These are phyloP conservation scores for Zoanthus sansibaricus DNA, from an alignment of 92 coral and sea anemone species.

Conservation along the genomic window DNA sequence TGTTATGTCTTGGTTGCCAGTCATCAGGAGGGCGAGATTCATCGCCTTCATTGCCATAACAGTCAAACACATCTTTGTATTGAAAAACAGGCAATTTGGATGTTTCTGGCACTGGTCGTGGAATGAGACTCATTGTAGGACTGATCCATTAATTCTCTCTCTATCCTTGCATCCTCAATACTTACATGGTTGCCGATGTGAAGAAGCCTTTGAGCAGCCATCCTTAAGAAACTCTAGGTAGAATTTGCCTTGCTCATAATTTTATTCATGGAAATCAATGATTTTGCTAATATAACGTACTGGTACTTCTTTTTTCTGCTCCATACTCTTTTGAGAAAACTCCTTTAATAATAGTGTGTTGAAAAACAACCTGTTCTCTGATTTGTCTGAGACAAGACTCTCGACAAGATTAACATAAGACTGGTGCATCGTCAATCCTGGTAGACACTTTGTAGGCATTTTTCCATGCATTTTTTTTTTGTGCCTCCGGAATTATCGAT, in stretches of 20 bases:
- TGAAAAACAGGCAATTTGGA: too few relatives aligned
- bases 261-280: not conserved
- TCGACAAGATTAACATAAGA: not conserved
- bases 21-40: too few relatives aligned
- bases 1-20: too few relatives aligned
- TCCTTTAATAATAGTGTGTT: constrained; percentile 1
- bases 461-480: too few relatives aligned
- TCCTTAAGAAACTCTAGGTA: not conserved
- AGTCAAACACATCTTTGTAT: too few relatives aligned
- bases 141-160: not conserved
- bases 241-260: not conserved
- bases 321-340: not conserved
- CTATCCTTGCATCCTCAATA: not conserved
- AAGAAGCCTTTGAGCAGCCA: not conserved
- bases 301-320: not conserved
- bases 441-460: not conserved
- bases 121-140: too few relatives aligned
- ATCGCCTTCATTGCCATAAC: too few relatives aligned
- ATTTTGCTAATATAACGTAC: not conserved
- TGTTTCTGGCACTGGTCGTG: too few relatives aligned
- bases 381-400: constrained; percentile 1
- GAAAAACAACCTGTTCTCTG: not conserved
- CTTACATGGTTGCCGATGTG: not conserved
- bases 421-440: not conserved
- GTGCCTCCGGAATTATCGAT: too few relatives aligned